phyloP scores from a whole-genome alignment of 2,113 vertebrate species.

The Macaca mulatta region DNA sequence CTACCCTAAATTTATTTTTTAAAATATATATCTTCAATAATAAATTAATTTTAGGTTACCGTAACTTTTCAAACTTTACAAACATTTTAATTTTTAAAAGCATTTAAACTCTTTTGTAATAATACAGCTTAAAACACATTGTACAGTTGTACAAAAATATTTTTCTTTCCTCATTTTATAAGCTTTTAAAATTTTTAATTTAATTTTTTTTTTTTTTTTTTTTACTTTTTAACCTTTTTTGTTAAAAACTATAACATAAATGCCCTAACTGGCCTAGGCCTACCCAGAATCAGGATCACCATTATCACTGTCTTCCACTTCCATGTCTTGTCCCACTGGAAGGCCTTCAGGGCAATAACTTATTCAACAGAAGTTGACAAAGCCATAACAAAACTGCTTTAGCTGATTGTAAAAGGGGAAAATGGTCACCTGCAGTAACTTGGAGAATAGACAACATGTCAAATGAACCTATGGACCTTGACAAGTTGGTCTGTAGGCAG shows the following conservation, averaged over 20 bases:
- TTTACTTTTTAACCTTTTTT: not conserved
- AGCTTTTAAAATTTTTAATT: not conserved
- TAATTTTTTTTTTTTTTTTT: not conserved
- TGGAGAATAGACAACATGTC: not conserved
- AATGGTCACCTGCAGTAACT: not conserved
- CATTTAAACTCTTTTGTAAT: not conserved
- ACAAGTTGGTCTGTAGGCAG: not conserved
- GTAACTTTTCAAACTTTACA: not conserved
- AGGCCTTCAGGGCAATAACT: not conserved
- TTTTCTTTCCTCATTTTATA: not conserved
- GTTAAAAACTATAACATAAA: not conserved
- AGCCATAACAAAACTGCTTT: not conserved
- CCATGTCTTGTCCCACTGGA: not conserved
- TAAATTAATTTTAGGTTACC: not conserved
- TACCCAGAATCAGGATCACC: not conserved
- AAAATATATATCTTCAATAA: not conserved
- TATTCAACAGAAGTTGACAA: not conserved
- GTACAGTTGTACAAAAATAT: not conserved
- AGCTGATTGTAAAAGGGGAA: not conserved
- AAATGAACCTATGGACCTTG: not conserved
- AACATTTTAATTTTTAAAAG: not conserved
- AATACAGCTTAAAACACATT: not conserved
- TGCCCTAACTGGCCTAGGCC: not conserved
- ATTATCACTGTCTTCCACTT: not conserved
- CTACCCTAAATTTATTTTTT: not conserved